Evolutionary conservation across 2,888 invertebrate genomes (phyloP).

Genomic region (Nesidiocoris tenuis): DNA sequence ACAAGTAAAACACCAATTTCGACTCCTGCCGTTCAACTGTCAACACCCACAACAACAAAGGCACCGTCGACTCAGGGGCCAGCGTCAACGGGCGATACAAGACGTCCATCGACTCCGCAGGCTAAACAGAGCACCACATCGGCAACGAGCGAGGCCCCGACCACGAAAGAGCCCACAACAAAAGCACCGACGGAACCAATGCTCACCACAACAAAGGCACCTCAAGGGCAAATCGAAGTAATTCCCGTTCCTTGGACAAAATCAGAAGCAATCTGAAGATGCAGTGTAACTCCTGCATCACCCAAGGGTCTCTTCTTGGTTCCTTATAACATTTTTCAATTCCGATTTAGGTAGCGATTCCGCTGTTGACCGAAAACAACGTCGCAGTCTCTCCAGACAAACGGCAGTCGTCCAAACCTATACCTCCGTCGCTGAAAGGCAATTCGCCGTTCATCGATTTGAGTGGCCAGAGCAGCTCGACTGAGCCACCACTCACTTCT

Average conservation of each 20-base stretch:
- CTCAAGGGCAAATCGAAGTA: constrained; percentile 33
- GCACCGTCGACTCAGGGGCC: not conserved
- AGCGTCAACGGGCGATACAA: not conserved
- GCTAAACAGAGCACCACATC: constrained; percentile 1
- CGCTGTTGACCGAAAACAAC: constrained; percentile 28
- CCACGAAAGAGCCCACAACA: not conserved
- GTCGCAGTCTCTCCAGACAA: constrained; percentile 23
- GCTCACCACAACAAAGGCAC: constrained; percentile 10
- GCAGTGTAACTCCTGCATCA: not conserved
- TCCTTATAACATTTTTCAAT: no score
- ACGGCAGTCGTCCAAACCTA: constrained; percentile 48
- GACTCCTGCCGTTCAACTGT: not conserved
- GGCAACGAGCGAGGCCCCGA: not conserved
- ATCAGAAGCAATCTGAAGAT: not conserved
- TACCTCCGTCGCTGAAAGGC: constrained; percentile 49
- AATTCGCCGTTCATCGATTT: constrained; percentile 49
- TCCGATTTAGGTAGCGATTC: constrained; percentile 24
- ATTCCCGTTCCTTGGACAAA: not conserved
- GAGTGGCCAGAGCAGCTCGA: constrained; percentile 20
- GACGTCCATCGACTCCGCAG: not conserved
- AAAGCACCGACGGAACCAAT: not conserved
- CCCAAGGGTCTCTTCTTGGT: not conserved
- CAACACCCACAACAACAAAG: not conserved
- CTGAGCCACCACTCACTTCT: constrained; percentile 1
- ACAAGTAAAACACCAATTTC: not conserved